Base-by-base conservation (phyloP, 2,888 invertebrate species). In the Lucinisca nassula region DNA sequence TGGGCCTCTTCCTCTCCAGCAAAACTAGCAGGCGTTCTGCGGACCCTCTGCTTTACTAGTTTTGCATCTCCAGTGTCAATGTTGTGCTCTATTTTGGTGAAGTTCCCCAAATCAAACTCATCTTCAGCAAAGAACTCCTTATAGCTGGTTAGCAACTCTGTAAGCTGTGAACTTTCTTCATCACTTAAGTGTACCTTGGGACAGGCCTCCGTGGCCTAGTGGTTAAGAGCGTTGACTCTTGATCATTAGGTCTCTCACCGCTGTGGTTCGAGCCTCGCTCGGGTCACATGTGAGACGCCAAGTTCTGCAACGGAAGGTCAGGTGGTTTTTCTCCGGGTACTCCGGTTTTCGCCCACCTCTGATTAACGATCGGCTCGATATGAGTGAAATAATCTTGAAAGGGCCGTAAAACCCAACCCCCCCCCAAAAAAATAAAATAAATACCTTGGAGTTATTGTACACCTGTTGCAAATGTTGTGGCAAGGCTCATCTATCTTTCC, bases 21-120 rank as follows among this genome's bases (percentile, higher is more conserved):
- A 79, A 89, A 84, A 12, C 77, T 70, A 35, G 70, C 49, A 17
- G 86, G 86, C 0, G 87, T 89, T 12, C 89, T 40, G 21, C 87
- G 30, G 73, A 87, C 72, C 17, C 87, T 70, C 67, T 87, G 89
- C 58, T 80, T 87, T 24, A 85, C 67, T 37, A 87, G 89, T 17
- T 61, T 30, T 0, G 84, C 82, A 12, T 17, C 40, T 1, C 58
- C 76, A 27, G 79, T 82, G 38, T 87, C 79, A 35, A 89, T 89
- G 24, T 14, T 35, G 37, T 61, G 58, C 40, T 78, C 40, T 12
- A 77, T 35, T n/a, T 49, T n/a, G 14, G 55, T 6, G 24, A 77
- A 73, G n/a, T 51, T 89, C 80, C 24, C 73, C 12, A 49, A 37
- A 38, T 77, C 77, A 21, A 30, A 77, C n/a, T 77, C 49, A n/a